Percentiles rank a stretch among this genome's conserved stretches.
These are phyloP conservation scores for Bubo scandiacus DNA, from an alignment of 2,113 vertebrate genomes.

Conservation along the genomic window DNA sequence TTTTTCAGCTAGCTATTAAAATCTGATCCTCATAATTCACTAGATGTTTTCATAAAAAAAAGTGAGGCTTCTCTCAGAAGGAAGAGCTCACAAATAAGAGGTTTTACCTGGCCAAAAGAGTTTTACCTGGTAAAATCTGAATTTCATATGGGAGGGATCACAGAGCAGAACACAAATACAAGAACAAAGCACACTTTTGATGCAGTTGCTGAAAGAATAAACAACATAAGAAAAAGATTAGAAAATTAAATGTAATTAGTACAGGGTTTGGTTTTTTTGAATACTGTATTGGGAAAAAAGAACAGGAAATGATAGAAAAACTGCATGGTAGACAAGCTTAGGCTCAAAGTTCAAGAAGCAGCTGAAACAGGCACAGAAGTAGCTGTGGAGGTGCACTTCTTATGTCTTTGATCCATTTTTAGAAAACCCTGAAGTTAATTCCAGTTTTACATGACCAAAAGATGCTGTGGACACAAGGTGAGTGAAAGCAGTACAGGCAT, in stretches of 20 bases:
- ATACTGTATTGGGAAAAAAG: background rate
- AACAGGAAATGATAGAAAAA: background rate
- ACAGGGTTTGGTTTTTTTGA: background rate
- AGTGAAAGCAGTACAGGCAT: background rate
- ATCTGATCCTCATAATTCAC: background rate
- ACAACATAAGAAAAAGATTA: background rate
- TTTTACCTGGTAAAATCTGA: background rate
- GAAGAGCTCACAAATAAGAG: background rate
- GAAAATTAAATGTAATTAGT: background rate
- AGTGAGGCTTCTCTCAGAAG: background rate
- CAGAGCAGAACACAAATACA: background rate
- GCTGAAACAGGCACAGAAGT: background rate
- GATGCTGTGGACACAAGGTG: background rate
- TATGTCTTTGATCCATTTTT: background rate
- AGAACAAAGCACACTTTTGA: background rate
- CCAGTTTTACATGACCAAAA: background rate
- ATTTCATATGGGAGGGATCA: background rate
- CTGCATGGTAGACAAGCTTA: background rate
- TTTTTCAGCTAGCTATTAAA: background rate
- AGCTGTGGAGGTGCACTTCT: background rate
- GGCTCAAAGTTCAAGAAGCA: background rate
- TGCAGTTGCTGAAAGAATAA: background rate
- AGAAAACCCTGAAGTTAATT: background rate
- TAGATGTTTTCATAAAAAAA: background rate
- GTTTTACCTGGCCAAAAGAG: background rate